Evolutionary conservation across 2,113 vertebrate genomes (phyloP).

Genomic region (Corvus hawaiiensis): DNA sequence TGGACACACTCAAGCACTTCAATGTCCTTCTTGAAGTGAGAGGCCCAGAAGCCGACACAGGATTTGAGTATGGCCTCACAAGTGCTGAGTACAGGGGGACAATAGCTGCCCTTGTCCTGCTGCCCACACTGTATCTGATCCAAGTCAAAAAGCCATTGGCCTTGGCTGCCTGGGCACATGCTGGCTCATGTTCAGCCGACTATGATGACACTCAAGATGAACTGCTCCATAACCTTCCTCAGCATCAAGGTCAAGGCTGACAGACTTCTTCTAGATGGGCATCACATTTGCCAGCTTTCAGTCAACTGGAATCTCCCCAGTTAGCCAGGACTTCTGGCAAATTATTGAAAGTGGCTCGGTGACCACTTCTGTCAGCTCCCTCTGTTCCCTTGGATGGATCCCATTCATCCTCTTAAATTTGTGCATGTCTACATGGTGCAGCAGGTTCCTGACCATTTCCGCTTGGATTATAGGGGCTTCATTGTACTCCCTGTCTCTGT

Average conservation of each 20-base stretch:
- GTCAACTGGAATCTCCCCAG: not conserved
- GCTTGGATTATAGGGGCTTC: not conserved
- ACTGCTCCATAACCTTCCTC: not conserved
- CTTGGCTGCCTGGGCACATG: not conserved
- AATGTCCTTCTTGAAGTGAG: not conserved
- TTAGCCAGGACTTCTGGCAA: not conserved
- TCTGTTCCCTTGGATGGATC: not conserved
- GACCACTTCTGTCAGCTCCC: not conserved
- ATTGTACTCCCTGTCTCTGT: not conserved
- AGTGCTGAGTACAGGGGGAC: not conserved
- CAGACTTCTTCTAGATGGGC: not conserved
- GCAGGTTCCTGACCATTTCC: not conserved
- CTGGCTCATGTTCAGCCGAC: not conserved
- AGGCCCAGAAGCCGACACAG: rapidly evolving
- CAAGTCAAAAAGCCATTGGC: not conserved
- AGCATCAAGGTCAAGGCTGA: not conserved
- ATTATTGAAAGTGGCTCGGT: not conserved
- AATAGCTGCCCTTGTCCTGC: not conserved
- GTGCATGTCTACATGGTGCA: too few species aligned
- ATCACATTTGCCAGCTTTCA: not conserved
- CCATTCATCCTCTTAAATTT: not conserved
- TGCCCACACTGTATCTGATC: not conserved
- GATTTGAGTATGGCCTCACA: not conserved
- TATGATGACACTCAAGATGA: not conserved
- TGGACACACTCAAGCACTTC: not conserved